Base-by-base conservation (phyloP, 1,140 invertebrate genomes). In the Campoletis sonorensis region DNA sequence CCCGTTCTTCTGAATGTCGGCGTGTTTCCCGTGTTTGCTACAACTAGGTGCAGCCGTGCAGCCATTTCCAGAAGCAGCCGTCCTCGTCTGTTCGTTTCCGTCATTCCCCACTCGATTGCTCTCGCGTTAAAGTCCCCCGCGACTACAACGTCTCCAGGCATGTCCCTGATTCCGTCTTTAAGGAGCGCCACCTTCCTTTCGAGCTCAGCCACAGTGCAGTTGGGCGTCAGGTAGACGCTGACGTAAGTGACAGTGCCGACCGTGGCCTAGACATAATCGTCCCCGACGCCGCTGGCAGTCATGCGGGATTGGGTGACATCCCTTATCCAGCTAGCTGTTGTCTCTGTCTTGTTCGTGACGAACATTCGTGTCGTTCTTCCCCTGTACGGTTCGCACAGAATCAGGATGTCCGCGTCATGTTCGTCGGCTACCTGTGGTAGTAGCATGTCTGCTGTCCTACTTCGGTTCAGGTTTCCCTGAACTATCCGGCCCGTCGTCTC, bases 101-200 rank as follows among this genome's bases (percentile, higher is more conserved):
- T 23, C 78, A 79, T 79, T 16, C 71, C 72, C 71, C 71, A 81
- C 72, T 81, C 71, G 18, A 78, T 49, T 4, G 72, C 80, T 23
- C 58, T 81, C 18, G 72, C 80, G 58, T 81, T 78, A 4, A 81
- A 70, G 54, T 81, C 45, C 3, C 80, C 80, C 18, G 80, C 80
- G 5, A 81, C 73, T 16, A 81, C 61, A 7, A 79, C 15, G 58
- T 79, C 78, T 4, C 61, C 58, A 4, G 58, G 30, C 58, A 79
- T n/a, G 0, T 79, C 78, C 23, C 78, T 71, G 7, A 79, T 8
- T 3, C 7, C 78, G 78, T 79, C 61, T 26, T 79, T 58, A 16
- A 79, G 61, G 23, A 5, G 5, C 4, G 7, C 78, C 45, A 79
- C 30, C 61, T 70, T 79, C 5, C 16, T 27, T 37, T 40, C 18